These are phyloP conservation scores for Amorpha juglandis DNA, from an alignment of 2,888 invertebrate genomes.

Conservation along the genomic window DNA sequence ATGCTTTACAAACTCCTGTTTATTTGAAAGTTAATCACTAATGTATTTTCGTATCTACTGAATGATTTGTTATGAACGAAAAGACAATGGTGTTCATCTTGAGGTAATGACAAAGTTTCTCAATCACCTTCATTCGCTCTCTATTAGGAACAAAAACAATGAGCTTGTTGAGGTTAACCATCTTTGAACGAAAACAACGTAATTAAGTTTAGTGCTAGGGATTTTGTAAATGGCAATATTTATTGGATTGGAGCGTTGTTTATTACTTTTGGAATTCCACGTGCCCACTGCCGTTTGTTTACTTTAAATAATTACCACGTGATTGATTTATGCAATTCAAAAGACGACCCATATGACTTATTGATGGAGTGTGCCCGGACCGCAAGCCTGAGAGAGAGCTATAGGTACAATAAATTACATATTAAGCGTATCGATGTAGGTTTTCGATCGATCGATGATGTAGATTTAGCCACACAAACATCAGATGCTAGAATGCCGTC, in stretches of 20 bases:
- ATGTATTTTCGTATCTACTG: too few relatives aligned
- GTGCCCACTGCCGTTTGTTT: background rate
- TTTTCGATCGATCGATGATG: too few relatives aligned
- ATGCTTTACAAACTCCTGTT: too few relatives aligned
- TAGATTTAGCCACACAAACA: too few relatives aligned
- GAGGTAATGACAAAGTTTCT: slow-evolving; percentile 55
- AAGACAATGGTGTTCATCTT: slow-evolving; percentile 27
- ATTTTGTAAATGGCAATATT: slow-evolving; percentile 44
- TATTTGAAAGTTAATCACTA: too few relatives aligned
- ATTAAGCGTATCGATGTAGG: too few relatives aligned
- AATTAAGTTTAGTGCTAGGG: slow-evolving; percentile 60
- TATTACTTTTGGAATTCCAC: slow-evolving; percentile 40
- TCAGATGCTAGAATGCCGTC: too few relatives aligned
- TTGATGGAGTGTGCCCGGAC: too few relatives aligned
- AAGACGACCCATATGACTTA: too few relatives aligned
- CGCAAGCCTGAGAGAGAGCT: too few relatives aligned
- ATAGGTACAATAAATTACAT: too few relatives aligned
- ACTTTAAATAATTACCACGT: background rate
- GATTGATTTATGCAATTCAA: too few relatives aligned
- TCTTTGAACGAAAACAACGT: slow-evolving; percentile 62
- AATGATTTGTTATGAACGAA: background rate
- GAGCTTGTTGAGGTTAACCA: slow-evolving; percentile 62
- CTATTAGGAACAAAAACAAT: slow-evolving; percentile 56
- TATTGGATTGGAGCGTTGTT: slow-evolving; percentile 53
- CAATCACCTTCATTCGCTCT: slow-evolving; percentile 53